phyloP scores from a whole-genome alignment of 2,113 vertebrate genomes.

The Prolemur simus region DNA sequence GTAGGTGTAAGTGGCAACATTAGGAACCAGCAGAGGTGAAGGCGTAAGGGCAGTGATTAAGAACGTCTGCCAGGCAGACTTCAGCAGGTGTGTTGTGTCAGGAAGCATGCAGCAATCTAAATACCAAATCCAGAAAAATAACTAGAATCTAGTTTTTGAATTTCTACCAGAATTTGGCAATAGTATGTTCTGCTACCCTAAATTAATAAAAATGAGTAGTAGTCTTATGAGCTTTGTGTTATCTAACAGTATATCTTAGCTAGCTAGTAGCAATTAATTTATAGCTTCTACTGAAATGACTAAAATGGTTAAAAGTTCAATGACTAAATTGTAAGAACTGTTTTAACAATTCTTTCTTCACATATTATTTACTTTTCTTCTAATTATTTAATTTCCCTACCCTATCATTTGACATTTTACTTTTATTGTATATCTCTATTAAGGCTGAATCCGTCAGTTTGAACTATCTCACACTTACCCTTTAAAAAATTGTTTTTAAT shows the following conservation, averaged over 20 bases:
- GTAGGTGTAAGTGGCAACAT: fast-evolving
- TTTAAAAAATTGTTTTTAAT: neutral
- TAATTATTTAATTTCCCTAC: neutral
- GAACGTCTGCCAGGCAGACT: neutral
- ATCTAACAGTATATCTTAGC: neutral
- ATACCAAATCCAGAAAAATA: neutral
- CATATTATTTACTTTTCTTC: neutral
- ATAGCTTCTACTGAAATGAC: neutral
- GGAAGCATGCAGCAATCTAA: neutral
- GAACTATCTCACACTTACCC: constrained; percentile 9
- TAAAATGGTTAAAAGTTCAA: neutral
- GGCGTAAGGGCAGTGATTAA: neutral
- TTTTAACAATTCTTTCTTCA: constrained; percentile 24
- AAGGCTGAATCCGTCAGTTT: neutral
- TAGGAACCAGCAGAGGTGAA: neutral
- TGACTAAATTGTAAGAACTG: neutral
- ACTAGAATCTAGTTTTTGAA: neutral
- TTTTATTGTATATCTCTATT: neutral
- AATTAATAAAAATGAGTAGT: neutral
- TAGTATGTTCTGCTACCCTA: neutral
- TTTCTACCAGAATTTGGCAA: neutral
- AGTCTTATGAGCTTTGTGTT: neutral
- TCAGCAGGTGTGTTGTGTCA: neutral
- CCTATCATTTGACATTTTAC: neutral
- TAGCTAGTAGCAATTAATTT: neutral